Percentiles rank a stretch among this genome's conserved stretches.
Evolutionary conservation across 2,797 vertebrate species (phyloP).

Genomic region (Heliangelus exortis): DNA sequence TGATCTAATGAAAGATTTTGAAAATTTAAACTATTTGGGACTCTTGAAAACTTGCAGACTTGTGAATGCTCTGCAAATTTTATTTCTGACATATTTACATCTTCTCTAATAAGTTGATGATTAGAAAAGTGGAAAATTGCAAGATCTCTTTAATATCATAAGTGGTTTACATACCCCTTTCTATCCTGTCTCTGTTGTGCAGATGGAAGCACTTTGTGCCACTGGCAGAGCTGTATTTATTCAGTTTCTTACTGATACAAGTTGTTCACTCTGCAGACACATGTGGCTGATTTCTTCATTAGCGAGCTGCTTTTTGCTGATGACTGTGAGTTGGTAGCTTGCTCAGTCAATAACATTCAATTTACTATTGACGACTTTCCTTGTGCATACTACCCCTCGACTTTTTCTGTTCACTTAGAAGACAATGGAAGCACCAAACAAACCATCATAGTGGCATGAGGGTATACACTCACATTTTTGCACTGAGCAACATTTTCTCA

Average conservation of each 20-base stretch:
- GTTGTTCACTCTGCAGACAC: constrained; percentile 21
- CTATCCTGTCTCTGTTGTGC: not conserved
- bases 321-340: constrained; percentile 38
- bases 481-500: not conserved
- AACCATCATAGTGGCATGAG: rapidly evolving
- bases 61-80: not conserved
- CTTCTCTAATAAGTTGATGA: not conserved
- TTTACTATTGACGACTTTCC: constrained; percentile 42
- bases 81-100: not conserved
- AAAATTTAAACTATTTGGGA: not conserved
- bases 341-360: constrained; percentile 42
- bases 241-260: not conserved
- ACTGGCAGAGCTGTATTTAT: constrained; percentile 17
- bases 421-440: not conserved
- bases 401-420: not conserved
- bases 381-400: not conserved
- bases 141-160: not conserved
- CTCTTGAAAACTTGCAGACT: not conserved
- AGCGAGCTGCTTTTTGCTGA: constrained; percentile 50
- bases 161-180: not conserved
- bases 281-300: constrained; percentile 52
- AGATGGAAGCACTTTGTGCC: not conserved
- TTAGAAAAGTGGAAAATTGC: not conserved
- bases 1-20: not conserved
- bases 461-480: not conserved